Evolutionary conservation across 2,888 invertebrate species (phyloP).

Genomic region (Villa cingulata): DNA sequence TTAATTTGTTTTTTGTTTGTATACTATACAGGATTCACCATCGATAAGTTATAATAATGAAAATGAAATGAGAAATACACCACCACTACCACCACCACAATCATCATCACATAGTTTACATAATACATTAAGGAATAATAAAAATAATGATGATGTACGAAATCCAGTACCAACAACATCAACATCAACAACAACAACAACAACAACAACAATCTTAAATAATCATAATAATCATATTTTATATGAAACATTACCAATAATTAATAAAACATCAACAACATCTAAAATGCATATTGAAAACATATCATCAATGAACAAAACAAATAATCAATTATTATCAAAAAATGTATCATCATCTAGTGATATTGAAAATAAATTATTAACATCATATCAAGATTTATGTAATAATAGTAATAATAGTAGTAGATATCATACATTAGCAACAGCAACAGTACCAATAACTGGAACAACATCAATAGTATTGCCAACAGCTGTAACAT

Average conservation of each 20-base stretch:
- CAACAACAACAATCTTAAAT: too few relatives aligned
- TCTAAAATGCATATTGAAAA: too few relatives aligned
- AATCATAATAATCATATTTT: too few relatives aligned
- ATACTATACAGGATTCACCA: slow-evolving; percentile 11
- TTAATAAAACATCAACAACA: too few relatives aligned
- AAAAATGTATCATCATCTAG: too few relatives aligned
- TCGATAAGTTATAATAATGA: slow-evolving; percentile 10
- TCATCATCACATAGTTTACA: slow-evolving; percentile 33
- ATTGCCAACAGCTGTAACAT: slow-evolving; percentile 21
- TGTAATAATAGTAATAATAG: too few relatives aligned
- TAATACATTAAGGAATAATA: slow-evolving; percentile 31
- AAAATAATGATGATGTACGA: slow-evolving; percentile 4
- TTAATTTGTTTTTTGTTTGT: not conserved
- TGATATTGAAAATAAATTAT: too few relatives aligned
- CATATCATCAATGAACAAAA: too few relatives aligned
- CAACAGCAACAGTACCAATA: slow-evolving; percentile 22
- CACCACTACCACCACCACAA: too few relatives aligned
- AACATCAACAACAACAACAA: not conserved
- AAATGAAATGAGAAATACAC: slow-evolving; percentile 20
- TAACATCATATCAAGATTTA: too few relatives aligned
- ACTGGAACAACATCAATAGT: slow-evolving; percentile 8
- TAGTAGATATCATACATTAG: slow-evolving; percentile 5
- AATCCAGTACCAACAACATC: not conserved
- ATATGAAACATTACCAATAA: too few relatives aligned
- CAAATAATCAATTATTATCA: too few relatives aligned